Evolutionary conservation across 2,888 invertebrate genomes (phyloP).

Genomic region (Escarpia spicata): DNA sequence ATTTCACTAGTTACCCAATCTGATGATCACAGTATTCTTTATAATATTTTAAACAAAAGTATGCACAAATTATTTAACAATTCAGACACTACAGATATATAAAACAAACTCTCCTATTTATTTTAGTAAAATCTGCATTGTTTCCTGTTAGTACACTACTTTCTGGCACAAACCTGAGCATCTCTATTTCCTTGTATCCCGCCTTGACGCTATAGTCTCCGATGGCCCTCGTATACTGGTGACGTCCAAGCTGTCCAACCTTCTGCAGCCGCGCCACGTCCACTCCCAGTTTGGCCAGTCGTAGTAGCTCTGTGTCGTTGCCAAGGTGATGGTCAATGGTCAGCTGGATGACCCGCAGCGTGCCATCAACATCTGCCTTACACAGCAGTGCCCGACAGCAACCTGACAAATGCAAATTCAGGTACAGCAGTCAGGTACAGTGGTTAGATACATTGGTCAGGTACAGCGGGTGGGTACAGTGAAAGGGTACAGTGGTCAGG

Average conservation of each 20-base stretch:
- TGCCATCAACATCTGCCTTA: constrained; percentile 80
- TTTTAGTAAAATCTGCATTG: neutral
- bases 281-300: constrained; percentile 80
- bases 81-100: too few species aligned
- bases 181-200: constrained; percentile 84
- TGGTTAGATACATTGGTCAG: neutral
- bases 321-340: constrained; percentile 85
- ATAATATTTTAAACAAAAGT: too few species aligned
- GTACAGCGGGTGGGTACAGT: neutral
- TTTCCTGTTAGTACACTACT: neutral
- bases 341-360: constrained; percentile 81
- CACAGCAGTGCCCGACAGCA: constrained; percentile 83
- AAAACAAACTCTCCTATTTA: too few species aligned
- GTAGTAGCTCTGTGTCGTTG: constrained; percentile 85
- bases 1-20: neutral
- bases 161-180: constrained; percentile 67
- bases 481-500: neutral
- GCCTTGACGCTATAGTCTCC: constrained; percentile 90
- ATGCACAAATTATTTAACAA: too few species aligned
- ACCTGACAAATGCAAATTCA: constrained; percentile 50
- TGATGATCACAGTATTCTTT: too few species aligned
- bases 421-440: neutral
- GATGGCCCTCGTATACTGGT: constrained; percentile 80
- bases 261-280: constrained; percentile 77
- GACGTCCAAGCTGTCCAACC: constrained; percentile 76